Base-by-base conservation (phyloP, 2,888 invertebrate genomes). In the Sesamia inferens region DNA sequence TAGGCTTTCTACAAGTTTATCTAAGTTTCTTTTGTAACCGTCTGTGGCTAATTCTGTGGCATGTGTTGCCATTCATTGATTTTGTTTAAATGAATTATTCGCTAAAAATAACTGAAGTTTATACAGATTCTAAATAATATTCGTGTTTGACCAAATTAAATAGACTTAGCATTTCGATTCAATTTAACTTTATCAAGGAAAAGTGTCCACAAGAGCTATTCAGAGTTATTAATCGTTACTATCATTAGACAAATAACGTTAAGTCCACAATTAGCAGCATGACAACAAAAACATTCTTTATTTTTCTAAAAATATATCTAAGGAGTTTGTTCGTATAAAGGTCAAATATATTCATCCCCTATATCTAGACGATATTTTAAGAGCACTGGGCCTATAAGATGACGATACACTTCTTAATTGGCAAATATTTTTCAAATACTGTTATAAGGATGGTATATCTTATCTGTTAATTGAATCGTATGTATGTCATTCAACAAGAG, bases 401-500 rank as follows among this genome's bases (percentile, higher is more conserved):
- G 59, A 67, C 71, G 47, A 16, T 47, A 13, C 59, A 69, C 39
- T 51, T 68, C 57, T 58, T 67, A 67, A 79, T 75, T 75, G 51
- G 68, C 44, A 51, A 71, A 57, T 62, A 57, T 66, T 74, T 62
- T 74, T 74, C 58, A n/a, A 57, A 62, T 63, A 71, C 78, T 31
- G 58, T 51, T 77, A 59, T 39, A 79, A 55, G 44, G 42, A 55
- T 69, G 55, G 57, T 16, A 54, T 48, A 24, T 74, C 55, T 42
- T 82, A 80, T 71, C 54, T 54, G 19, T 16, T 79, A 73, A 79
- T 74, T 68, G 63, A 62, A 74, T 70, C 31, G 58, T 39, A 78
- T 71, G 64, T 73, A 67, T 68, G 55, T 42, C 59, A 61, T 51
- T 69, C n/a, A 31, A 39, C 44, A 57, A 48, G n/a, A 74, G 44